A percentile compares a stretch with the other conserved stretches of the same genome.
Conservation (phyloP, 2,113 vertebrate species). For the Chlorodrepanis virens region DNA sequence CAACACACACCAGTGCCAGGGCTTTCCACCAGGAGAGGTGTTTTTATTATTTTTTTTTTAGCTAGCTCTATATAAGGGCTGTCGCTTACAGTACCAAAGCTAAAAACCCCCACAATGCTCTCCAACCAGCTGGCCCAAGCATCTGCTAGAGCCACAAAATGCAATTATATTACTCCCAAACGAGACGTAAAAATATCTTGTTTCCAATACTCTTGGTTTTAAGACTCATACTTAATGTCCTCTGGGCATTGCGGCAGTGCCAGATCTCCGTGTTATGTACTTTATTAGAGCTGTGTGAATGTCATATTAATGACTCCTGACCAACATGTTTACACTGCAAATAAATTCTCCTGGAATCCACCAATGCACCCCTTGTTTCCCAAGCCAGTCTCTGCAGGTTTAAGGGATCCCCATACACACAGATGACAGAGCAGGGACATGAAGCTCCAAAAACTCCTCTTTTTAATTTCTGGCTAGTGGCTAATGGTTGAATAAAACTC, state of each 20-base stretch:
- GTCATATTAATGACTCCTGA: conserved; percentile 78
- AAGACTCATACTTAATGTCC: conserved; percentile 84
- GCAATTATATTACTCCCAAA: conserved; percentile 87
- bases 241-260: conserved; percentile 73
- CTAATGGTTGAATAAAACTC: background rate
- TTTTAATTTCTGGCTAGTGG: background rate
- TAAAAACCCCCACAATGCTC: conserved; percentile 68
- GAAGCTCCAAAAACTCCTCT: background rate
- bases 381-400: background rate
- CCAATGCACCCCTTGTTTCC: background rate
- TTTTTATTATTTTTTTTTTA: background rate
- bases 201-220: conserved; percentile 87
- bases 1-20: background rate
- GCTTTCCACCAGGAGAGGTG: conserved; percentile 10
- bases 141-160: conserved; percentile 87
- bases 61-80: conserved; percentile 48
- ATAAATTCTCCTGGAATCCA: conserved; percentile 70
- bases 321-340: conserved; percentile 74
- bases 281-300: conserved; percentile 78
- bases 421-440: rapidly evolving
- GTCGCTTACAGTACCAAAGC: conserved; percentile 65
- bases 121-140: conserved; percentile 91
- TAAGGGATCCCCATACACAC: background rate
- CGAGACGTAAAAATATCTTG: conserved; percentile 90
- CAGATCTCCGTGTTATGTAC: conserved; percentile 70